Conservation (phyloP, 2,888 invertebrate species). For the Leptinotarsa juncta region DNA sequence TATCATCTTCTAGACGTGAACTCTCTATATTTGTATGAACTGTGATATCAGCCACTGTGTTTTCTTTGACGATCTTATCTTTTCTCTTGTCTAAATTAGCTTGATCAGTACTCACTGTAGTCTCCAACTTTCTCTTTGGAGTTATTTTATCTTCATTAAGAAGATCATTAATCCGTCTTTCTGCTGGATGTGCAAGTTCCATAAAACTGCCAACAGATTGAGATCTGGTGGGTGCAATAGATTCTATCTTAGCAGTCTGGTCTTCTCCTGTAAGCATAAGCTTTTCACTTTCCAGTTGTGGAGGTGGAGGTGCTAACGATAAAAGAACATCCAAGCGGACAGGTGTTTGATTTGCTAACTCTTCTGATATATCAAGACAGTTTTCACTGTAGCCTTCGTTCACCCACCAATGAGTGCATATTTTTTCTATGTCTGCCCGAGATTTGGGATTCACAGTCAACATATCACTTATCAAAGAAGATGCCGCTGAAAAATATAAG, state of each 20-base stretch:
- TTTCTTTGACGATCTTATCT: constrained; percentile 71
- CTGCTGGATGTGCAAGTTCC: constrained; percentile 77
- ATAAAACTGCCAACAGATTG: constrained; percentile 81
- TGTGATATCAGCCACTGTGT: constrained; percentile 64
- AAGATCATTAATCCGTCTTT: constrained; percentile 79
- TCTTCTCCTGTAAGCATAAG: constrained; percentile 73
- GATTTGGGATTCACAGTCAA: constrained; percentile 90
- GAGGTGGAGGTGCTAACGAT: constrained; percentile 85
- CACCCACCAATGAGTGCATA: constrained; percentile 98
- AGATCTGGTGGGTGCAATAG: constrained; percentile 65
- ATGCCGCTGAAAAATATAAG: constrained; percentile 79
- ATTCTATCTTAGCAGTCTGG: constrained; percentile 60
- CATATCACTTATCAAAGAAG: constrained; percentile 93
- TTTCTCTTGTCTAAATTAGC: constrained; percentile 67
- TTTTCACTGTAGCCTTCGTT: constrained; percentile 86
- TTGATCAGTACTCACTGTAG: constrained; percentile 79
- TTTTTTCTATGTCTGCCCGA: constrained; percentile 92
- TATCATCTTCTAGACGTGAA: constrained; percentile 53
- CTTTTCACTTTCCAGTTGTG: constrained; percentile 78
- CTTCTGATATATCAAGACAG: constrained; percentile 87
- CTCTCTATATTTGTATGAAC: constrained; percentile 55
- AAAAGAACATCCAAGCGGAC: constrained; percentile 83
- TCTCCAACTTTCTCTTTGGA: constrained; percentile 81
- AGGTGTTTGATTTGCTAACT: constrained; percentile 90
- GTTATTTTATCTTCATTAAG: constrained; percentile 73